Evolutionary conservation across 2,113 vertebrate genomes (phyloP), one percentile per base, ranked within the genome.

Genomic region (Callorhinus ursinus): DNA sequence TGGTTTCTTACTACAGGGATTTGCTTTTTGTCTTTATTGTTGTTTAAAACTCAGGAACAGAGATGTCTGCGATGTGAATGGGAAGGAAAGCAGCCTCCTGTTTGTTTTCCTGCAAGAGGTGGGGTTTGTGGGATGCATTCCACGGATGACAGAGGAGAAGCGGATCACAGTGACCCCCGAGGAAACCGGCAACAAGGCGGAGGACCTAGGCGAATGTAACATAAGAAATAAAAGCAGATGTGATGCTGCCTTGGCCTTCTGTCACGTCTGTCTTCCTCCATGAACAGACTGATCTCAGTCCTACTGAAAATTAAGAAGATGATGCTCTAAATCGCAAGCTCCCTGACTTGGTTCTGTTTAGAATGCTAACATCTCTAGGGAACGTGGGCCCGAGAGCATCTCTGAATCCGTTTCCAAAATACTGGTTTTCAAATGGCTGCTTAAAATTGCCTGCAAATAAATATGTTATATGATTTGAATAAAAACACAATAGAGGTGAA

Each of bases 11-110:
- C 98, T 98, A 98, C 97, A 98, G 98, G 97, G 87, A 98, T 95
- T 97, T 96, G 91, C 95, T 97, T 98, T 98, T 97, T 98, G 93
- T 98, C 95, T 97, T 97, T 97, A 81, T 92, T 94, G 95, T 98
- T 98, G 98, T 98, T 98, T 99, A 98, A 98, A 98, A 99, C 99
- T 99, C 99, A 99, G 99, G 99, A 99, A 99, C 98, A 98, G 97
- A 98, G 97, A 98, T 96, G 97, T 97, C 98, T 97, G 93, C 96
- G 97, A 28, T 82, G 90, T 96, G 93, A 85, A 97, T 93, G 88
- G 95, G 98, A 93, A 88, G 80, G 85, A 93, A 97, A 79, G 39
- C 14, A 1, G 24, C 12, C 51, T 97, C 74, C 93, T 61, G 24
- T 86, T 93, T 74, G 96, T 94, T 74, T 84, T 90, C 95, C 88